A percentile compares a stretch with the other conserved stretches of the same genome.
phyloP scores from a whole-genome alignment of 2,888 invertebrate genomes.

The Abrostola tripartita region DNA sequence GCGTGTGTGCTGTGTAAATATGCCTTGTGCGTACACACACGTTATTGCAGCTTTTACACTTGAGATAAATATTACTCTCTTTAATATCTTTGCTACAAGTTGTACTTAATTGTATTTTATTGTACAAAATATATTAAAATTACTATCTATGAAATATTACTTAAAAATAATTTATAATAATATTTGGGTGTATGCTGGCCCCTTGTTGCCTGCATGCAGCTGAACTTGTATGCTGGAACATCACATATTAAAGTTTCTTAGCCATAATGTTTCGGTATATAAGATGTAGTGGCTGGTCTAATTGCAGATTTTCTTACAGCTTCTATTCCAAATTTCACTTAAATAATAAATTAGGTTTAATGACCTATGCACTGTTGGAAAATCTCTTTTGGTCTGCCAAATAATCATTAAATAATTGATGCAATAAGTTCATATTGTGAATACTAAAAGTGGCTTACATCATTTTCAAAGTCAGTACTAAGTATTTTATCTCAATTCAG shows the following conservation, averaged over 20 bases:
- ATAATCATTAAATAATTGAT: constrained; percentile 81
- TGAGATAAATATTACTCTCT: constrained; percentile 88
- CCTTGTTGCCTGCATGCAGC: constrained; percentile 86
- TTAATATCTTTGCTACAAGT: constrained; percentile 91
- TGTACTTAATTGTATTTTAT: constrained; percentile 91
- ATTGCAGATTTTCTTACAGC: constrained; percentile 89
- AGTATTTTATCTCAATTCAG: constrained; percentile 88
- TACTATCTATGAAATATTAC: constrained; percentile 87
- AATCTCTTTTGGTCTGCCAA: constrained; percentile 89
- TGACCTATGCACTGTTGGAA: constrained; percentile 88
- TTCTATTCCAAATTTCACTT: constrained; percentile 88
- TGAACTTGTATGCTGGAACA: constrained; percentile 88
- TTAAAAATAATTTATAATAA: constrained; percentile 81
- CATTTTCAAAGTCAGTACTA: constrained; percentile 86
- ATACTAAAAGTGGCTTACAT: constrained; percentile 88
- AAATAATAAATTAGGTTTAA: constrained; percentile 81
- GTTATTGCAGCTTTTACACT: constrained; percentile 88
- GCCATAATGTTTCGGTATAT: constrained; percentile 87
- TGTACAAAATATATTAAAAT: constrained; percentile 91
- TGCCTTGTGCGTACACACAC: constrained; percentile 88
- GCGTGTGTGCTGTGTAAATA: constrained; percentile 88
- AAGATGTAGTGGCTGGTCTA: constrained; percentile 87
- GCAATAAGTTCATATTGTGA: constrained; percentile 88
- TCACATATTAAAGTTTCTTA: constrained; percentile 84
- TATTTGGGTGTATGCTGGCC: constrained; percentile 87